Percentiles rank a stretch among this genome's conserved stretches.
These are phyloP conservation scores for Automeris io DNA, from an alignment of 2,888 invertebrate genomes.

Conservation along the genomic window DNA sequence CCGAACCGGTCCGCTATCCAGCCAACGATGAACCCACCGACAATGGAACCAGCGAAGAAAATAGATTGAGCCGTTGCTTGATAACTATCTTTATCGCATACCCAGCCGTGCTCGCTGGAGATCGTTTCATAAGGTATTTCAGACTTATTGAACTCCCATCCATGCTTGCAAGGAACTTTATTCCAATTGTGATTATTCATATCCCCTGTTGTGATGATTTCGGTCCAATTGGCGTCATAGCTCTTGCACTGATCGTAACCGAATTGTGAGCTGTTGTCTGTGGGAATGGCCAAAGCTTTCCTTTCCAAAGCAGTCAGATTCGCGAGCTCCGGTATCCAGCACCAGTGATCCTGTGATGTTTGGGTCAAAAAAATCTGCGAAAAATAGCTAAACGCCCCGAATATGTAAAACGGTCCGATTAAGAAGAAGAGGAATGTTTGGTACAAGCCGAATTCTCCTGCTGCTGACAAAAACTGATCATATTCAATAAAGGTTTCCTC, in stretches of 20 bases:
- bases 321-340: conserved; percentile 45
- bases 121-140: conserved; percentile 56
- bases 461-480: conserved; percentile 39
- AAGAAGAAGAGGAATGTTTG: conserved; percentile 40
- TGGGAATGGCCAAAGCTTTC: conserved; percentile 39
- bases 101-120: conserved; percentile 51
- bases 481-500: conserved; percentile 26
- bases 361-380: conserved; percentile 51
- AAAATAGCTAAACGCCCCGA: conserved; percentile 43
- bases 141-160: conserved; percentile 54
- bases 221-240: conserved; percentile 47
- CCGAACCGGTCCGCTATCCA: conserved; percentile 52
- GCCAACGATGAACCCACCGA: conserved; percentile 47
- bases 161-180: conserved; percentile 34
- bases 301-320: conserved; percentile 41
- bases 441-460: conserved; percentile 51
- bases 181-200: conserved; percentile 31
- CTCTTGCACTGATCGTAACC: conserved; percentile 46
- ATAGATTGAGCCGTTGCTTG: conserved; percentile 52
- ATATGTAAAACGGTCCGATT: conserved; percentile 46
- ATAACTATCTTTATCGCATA: conserved; percentile 47
- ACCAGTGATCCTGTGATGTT: conserved; percentile 50
- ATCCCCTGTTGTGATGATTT: conserved; percentile 27
- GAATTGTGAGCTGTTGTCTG: conserved; percentile 28
- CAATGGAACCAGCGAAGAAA: conserved; percentile 51